These are phyloP conservation scores for Turnix velox DNA, from an alignment of 2,113 vertebrate species.

Conservation along the genomic window DNA sequence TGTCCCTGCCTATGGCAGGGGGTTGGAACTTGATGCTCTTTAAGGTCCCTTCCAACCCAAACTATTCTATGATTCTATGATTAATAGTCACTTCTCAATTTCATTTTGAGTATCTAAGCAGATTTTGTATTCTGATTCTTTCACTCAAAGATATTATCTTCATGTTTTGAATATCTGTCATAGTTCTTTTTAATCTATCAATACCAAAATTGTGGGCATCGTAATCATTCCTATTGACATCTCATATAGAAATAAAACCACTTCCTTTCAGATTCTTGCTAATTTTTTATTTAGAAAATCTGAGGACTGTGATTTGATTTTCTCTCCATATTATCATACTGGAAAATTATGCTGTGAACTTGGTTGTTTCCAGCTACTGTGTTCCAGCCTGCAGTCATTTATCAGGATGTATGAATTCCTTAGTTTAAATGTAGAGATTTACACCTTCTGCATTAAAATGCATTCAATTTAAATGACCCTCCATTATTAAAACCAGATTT, in stretches of 20 bases:
- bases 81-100: background rate
- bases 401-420: background rate
- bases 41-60: background rate
- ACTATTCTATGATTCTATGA: background rate
- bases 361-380: background rate
- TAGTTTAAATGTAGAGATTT: background rate
- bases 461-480: background rate
- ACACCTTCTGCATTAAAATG: background rate
- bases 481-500: background rate
- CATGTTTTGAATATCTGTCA: background rate
- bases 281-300: conserved; percentile 13
- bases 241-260: background rate
- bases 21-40: background rate
- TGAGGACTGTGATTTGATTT: background rate
- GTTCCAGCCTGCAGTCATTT: background rate
- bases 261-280: conserved; percentile 34
- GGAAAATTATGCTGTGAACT: background rate
- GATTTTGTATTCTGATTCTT: conserved; percentile 9
- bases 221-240: background rate
- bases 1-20: background rate
- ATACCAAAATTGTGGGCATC: background rate
- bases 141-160: background rate
- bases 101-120: background rate
- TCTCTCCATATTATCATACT: background rate
- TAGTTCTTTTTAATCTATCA: background rate